Conservation (phyloP, 2,888 invertebrate species). For the Linhomoeus sp. region DNA sequence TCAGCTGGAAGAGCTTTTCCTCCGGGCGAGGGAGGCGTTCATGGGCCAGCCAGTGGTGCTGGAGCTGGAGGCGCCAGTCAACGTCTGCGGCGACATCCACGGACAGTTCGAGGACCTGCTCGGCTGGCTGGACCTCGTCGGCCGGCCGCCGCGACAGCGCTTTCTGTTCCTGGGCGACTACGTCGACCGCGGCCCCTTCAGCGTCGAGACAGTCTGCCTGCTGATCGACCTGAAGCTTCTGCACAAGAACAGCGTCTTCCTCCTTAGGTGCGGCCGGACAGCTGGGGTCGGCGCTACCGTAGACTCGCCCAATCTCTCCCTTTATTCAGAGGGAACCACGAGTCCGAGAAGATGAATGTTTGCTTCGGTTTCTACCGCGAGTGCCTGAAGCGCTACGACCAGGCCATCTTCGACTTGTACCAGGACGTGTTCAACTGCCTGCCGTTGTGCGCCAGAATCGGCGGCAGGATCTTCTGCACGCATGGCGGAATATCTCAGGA, state of each 20-base stretch:
- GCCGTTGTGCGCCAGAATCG: no score
- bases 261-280: no score
- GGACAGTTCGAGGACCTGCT: slow-evolving; percentile 93
- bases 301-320: no score
- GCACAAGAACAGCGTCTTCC: no score
- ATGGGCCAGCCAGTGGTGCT: slow-evolving; percentile 11
- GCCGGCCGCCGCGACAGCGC: slow-evolving; percentile 78
- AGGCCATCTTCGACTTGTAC: no score
- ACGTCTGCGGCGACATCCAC: slow-evolving; percentile 91
- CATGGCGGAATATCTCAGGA: no score
- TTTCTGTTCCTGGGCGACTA: slow-evolving; percentile 94
- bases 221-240: slow-evolving; percentile 81
- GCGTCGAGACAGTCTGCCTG: slow-evolving; percentile 76
- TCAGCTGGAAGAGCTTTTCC: slow-evolving; percentile 15
- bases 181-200: no score
- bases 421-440: no score
- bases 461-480: no score
- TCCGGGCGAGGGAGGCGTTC: slow-evolving; percentile 15
- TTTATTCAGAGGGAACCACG: slow-evolving; percentile 57
- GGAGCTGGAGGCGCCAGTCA: slow-evolving; percentile 6
- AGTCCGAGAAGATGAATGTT: slow-evolving; percentile 55
- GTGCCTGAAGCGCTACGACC: slow-evolving; percentile 66
- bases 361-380: no score
- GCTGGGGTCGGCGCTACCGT: no score
- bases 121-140: slow-evolving; percentile 26